Conservation (phyloP, 2,888 invertebrate species). For the Plagodis dolabraria region DNA sequence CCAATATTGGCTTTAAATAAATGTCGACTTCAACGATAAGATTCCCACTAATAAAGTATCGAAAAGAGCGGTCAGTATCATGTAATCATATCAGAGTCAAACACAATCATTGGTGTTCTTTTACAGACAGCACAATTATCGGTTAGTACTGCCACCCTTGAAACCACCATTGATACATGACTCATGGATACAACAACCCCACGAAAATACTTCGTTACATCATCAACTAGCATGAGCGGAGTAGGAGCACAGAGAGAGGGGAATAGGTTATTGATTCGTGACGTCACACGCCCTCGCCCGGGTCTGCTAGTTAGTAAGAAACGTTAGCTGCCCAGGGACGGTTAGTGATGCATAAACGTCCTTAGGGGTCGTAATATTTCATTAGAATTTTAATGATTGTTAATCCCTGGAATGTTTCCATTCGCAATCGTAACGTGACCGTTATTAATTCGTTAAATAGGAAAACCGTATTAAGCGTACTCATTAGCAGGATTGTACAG, state of each 20-base stretch:
- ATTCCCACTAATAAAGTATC: too few relatives aligned
- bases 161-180: constrained; percentile 36
- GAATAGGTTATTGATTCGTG: constrained; percentile 55
- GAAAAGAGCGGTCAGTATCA: too few relatives aligned
- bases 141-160: constrained; percentile 35
- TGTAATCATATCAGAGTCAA: too few relatives aligned
- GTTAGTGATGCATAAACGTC: constrained; percentile 25
- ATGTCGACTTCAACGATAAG: too few relatives aligned
- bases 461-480: constrained; percentile 13
- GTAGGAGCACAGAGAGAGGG: constrained; percentile 25
- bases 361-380: constrained; percentile 13
- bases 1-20: too few relatives aligned
- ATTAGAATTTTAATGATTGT: constrained; percentile 33
- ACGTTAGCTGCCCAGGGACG: constrained; percentile 23
- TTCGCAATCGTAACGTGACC: constrained; percentile 20
- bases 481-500: constrained; percentile 15
- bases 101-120: too few relatives aligned
- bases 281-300: constrained; percentile 52
- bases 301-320: constrained; percentile 33
- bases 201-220: constrained; percentile 54
- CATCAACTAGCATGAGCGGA: constrained; percentile 43
- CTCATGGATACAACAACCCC: constrained; percentile 45
- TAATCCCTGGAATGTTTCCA: constrained; percentile 23
- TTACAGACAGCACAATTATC: too few relatives aligned
- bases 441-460: constrained; percentile 22